Conservation (phyloP, 2,888 invertebrate species). For the Leptopilina drosophilae region DNA sequence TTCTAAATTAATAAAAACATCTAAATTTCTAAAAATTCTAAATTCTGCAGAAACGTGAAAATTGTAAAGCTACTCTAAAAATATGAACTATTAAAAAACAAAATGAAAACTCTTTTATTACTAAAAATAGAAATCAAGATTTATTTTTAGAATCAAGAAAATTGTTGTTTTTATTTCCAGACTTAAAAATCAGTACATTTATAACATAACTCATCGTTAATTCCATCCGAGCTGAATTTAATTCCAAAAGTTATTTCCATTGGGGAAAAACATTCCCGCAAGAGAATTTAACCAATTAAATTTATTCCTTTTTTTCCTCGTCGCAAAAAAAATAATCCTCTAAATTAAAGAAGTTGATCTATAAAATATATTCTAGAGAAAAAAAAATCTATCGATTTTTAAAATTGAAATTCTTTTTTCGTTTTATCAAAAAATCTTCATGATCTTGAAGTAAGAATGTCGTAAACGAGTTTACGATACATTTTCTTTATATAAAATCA, state of each 20-base stretch:
- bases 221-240: neutral
- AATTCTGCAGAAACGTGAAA: too few relatives aligned
- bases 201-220: slow-evolving; percentile 7
- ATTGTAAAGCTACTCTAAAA: too few relatives aligned
- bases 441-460: neutral
- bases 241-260: slow-evolving; percentile 11
- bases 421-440: neutral
- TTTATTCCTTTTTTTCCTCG: neutral
- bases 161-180: too few relatives aligned
- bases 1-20: too few relatives aligned
- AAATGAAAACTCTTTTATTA: too few relatives aligned
- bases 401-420: neutral
- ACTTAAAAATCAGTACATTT: too few relatives aligned
- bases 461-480: slow-evolving; percentile 35
- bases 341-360: slow-evolving; percentile 10
- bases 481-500: slow-evolving; percentile 35
- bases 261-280: neutral
- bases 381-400: neutral
- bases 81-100: too few relatives aligned
- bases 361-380: neutral
- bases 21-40: too few relatives aligned
- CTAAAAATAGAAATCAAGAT: too few relatives aligned
- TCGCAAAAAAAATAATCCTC: neutral
- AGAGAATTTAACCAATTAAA: slow-evolving; percentile 24
- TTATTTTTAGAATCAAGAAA: too few relatives aligned